phyloP scores from a whole-genome alignment of 2,888 invertebrate genomes.

The Blera fallax region DNA sequence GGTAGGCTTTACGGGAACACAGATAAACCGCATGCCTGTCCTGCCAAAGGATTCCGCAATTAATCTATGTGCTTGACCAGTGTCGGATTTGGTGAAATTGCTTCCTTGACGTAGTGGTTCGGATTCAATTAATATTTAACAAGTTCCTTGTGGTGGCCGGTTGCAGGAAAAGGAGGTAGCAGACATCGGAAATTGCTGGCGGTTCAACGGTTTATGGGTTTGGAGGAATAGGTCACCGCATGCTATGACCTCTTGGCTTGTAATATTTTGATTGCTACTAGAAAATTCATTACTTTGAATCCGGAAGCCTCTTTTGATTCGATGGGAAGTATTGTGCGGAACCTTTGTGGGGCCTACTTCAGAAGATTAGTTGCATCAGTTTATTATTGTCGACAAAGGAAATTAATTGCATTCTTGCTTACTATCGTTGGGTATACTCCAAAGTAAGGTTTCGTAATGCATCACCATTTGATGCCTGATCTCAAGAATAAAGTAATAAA shows the following conservation, averaged over 20 bases:
- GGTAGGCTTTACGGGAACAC: slow-evolving; percentile 40
- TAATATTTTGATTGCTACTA: slow-evolving; percentile 35
- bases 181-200: not conserved
- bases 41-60: slow-evolving; percentile 62
- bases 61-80: slow-evolving; percentile 64
- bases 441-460: too few species aligned
- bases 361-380: not conserved
- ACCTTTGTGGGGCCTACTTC: not conserved
- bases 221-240: slow-evolving; percentile 12
- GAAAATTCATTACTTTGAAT: slow-evolving; percentile 13
- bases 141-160: slow-evolving; percentile 25
- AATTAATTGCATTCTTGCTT: not conserved
- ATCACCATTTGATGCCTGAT: too few species aligned
- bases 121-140: slow-evolving; percentile 68
- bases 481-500: too few species aligned
- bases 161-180: not conserved
- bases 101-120: slow-evolving; percentile 50
- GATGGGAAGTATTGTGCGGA: not conserved
- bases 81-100: slow-evolving; percentile 52
- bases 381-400: not conserved
- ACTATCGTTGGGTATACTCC: too few species aligned
- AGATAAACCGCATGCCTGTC: slow-evolving; percentile 55
- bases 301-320: not conserved
- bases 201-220: not conserved
- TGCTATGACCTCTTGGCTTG: slow-evolving; percentile 27